Conservation (phyloP, 2,888 invertebrate genomes). For the Ectemnius lituratus region DNA sequence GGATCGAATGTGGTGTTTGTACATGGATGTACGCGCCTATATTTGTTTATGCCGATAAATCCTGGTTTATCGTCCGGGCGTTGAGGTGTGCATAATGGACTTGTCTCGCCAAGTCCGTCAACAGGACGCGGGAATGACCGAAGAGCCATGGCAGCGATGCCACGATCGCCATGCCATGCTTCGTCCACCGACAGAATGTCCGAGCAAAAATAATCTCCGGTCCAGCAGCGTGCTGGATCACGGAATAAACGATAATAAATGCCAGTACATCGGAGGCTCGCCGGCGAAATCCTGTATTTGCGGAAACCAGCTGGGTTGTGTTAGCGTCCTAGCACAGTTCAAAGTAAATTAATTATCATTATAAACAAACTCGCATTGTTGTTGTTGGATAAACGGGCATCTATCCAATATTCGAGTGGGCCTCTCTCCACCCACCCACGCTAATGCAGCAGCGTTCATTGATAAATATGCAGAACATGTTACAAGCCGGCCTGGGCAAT, state of each 20-base stretch:
- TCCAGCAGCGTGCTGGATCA: constrained; percentile 29
- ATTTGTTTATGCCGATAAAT: constrained; percentile 58
- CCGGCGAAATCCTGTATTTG: not conserved
- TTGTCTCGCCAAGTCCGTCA: constrained; percentile 39
- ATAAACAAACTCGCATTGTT: constrained; percentile 24
- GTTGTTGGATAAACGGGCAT: not conserved
- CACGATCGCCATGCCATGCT: not conserved
- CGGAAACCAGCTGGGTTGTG: too few relatives aligned
- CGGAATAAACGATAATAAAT: constrained; percentile 42
- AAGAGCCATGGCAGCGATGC: not conserved
- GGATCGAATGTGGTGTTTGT: too few relatives aligned
- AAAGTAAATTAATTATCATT: constrained; percentile 38
- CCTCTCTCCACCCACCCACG: not conserved
- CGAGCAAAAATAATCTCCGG: constrained; percentile 42
- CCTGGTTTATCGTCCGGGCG: constrained; percentile 43
- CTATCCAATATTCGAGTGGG: constrained; percentile 5
- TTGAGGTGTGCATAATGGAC: constrained; percentile 41
- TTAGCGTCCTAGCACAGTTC: not conserved
- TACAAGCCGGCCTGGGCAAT: constrained; percentile 1
- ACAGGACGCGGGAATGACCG: constrained; percentile 25
- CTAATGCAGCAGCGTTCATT: not conserved
- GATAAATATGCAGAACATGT: constrained; percentile 20
- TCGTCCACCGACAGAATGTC: not conserved
- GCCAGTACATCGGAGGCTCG: constrained; percentile 16
- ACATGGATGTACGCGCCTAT: too few relatives aligned